Conservation (phyloP, 2,113 vertebrate genomes). For the Ariopsis seemanni region DNA sequence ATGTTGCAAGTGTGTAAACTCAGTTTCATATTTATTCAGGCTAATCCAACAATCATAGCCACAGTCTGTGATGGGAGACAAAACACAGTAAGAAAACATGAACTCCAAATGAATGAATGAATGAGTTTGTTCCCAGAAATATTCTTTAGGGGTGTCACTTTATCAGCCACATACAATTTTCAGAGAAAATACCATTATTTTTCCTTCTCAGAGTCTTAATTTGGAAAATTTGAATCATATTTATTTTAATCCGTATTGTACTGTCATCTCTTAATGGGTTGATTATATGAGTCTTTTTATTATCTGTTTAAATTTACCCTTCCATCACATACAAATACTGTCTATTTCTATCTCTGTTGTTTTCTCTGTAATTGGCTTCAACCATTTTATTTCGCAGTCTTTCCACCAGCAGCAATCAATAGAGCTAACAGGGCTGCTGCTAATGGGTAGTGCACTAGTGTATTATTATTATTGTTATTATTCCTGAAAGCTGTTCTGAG, state of each 20-base stretch:
- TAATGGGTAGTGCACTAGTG: conserved; percentile 27
- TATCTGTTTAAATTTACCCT: neutral
- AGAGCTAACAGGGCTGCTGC: conserved; percentile 4
- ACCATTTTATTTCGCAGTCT: conserved; percentile 40
- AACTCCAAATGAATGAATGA: neutral
- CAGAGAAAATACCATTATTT: neutral
- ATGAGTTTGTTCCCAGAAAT: neutral
- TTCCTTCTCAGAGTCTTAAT: neutral
- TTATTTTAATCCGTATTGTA: neutral
- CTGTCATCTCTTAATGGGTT: neutral
- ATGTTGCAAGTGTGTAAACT: neutral
- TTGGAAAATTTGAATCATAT: neutral
- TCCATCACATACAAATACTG: neutral
- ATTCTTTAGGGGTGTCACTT: neutral
- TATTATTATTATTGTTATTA: conserved; percentile 38
- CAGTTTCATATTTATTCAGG: neutral
- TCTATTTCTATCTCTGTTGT: conserved; percentile 10
- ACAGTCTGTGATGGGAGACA: neutral
- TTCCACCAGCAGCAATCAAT: conserved; percentile 43
- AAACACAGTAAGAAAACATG: neutral
- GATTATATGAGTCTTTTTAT: neutral
- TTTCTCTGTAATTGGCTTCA: conserved; percentile 39
- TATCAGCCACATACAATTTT: neutral
- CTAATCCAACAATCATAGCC: neutral
- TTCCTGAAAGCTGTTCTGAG: conserved; percentile 32